Base-by-base conservation (phyloP, 2,888 invertebrate species). In the Anticlea derivata region DNA sequence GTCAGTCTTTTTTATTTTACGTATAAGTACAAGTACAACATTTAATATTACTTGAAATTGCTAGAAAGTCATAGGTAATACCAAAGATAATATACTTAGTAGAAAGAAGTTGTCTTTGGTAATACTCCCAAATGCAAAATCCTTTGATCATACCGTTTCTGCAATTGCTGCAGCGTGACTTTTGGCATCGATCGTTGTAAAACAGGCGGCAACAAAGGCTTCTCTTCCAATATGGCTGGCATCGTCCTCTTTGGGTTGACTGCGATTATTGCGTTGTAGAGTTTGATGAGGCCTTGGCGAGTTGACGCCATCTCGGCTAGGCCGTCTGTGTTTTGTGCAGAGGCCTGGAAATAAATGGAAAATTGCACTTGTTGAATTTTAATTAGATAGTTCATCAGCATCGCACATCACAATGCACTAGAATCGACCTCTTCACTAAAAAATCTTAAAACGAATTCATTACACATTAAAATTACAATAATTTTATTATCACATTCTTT, bases 211-310 rank as follows among this genome's bases (percentile, higher is more conserved):
- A 90, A 10, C 1, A 90, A 58, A 0, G 88, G 87, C 24, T 62
- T 79, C 7, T 84, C 92, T 13, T 94, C 93, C 47, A 94, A 78
- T 30, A 92, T 60, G 0, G 74, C 81, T 0, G 93, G 93, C 22
- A 93, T 64, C 1, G 80, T 82, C 63, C 92, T 92, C 58, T 91
- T 92, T 0, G 95, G 94, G 65, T 92, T 92, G 1, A 94, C 73
- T 1, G 92, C 85, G 35, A 92, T 73, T 47, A 95, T 92, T 1
- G 92, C 92, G 20, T 93, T 92, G 75, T 94, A 94, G 45, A 93
- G 87, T 75, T 92, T 92, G 60, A 91, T 90, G 1, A 94, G 84
- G n/a, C 91, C 90, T 68, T 92, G 92, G 61, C 93, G 93, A 8
- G 94, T 78, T 0, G 92, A 86, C 2, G 91, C 80, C 61, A 94